Conservation (phyloP, 2,888 invertebrate species). For the Enchytraeus crypticus region DNA sequence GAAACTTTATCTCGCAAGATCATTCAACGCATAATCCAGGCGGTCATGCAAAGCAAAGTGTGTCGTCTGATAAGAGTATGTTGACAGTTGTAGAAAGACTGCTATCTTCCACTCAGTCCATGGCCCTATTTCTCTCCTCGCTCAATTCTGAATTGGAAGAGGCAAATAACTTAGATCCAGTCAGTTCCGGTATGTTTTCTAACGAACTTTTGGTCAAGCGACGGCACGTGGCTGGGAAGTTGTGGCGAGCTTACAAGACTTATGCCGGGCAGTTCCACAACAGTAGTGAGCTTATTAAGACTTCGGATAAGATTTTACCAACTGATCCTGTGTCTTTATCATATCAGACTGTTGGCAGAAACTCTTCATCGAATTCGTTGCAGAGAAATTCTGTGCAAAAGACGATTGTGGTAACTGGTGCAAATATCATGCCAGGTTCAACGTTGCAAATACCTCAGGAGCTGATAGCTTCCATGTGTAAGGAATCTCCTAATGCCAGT, state of each 20-base stretch:
- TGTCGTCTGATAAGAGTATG: slow-evolving; percentile 5
- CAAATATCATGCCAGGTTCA: neutral
- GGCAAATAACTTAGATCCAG: neutral
- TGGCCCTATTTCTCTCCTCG: slow-evolving; percentile 18
- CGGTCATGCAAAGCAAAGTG: neutral
- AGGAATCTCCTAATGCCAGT: neutral
- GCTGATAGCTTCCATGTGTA: neutral
- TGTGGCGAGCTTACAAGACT: slow-evolving; percentile 12
- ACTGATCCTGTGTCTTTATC: too few species aligned
- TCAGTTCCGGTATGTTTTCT: neutral
- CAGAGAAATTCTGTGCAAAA: neutral
- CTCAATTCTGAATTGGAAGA: slow-evolving; percentile 16
- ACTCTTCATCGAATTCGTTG: neutral
- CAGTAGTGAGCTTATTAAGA: neutral
- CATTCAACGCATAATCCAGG: neutral
- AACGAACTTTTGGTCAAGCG: neutral
- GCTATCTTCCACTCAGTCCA: slow-evolving; percentile 16
- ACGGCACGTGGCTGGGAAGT: slow-evolving; percentile 6
- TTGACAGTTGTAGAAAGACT: slow-evolving; percentile 13
- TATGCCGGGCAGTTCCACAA: slow-evolving; percentile 11
- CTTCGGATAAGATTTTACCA: neutral
- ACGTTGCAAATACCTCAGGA: neutral
- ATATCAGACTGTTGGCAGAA: too few species aligned
- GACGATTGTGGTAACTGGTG: neutral
- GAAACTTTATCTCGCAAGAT: neutral